phyloP scores from a whole-genome alignment of 1,140 invertebrate species.

The Aphidius gifuensis region DNA sequence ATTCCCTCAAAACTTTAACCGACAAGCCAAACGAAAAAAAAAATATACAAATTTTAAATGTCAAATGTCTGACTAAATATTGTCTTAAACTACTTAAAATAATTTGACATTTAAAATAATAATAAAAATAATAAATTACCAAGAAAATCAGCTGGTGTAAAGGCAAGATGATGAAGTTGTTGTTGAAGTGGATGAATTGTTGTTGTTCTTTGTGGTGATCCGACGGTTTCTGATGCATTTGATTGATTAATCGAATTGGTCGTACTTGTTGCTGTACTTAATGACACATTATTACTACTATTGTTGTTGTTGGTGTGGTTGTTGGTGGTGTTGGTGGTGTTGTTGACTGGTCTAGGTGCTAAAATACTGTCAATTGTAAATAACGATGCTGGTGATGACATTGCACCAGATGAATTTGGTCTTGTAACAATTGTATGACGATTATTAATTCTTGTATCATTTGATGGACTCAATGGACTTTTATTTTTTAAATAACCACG shows the following conservation, averaged over 20 bases:
- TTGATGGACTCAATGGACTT: conserved; percentile 32
- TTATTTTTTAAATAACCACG: conserved; percentile 21
- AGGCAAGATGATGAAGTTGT: conserved; percentile 60
- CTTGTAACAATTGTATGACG: conserved; percentile 22
- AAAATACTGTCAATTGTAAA: conserved; percentile 82
- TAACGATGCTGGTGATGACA: conserved; percentile 61
- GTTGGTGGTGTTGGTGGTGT: conserved; percentile 26
- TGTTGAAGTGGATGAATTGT: conserved; percentile 49
- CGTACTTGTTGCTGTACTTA: conserved; percentile 25
- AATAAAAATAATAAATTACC: conserved; percentile 54
- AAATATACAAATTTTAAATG: not conserved
- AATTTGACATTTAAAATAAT: conserved; percentile 17
- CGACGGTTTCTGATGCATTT: conserved; percentile 30
- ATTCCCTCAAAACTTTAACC: not conserved
- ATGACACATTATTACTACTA: not conserved
- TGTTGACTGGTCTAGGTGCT: conserved; percentile 57
- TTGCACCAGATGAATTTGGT: conserved; percentile 50
- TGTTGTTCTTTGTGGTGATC: conserved; percentile 30
- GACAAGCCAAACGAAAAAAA: not conserved
- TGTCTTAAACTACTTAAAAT: not conserved
- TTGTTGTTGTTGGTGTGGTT: too few species aligned
- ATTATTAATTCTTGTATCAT: conserved; percentile 25
- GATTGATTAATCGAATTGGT: conserved; percentile 31
- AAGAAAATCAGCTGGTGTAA: conserved; percentile 69
- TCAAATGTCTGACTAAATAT: not conserved